phyloP scores from a whole-genome alignment of 2,888 invertebrate genomes.

The Caenorhabditis parvicauda region DNA sequence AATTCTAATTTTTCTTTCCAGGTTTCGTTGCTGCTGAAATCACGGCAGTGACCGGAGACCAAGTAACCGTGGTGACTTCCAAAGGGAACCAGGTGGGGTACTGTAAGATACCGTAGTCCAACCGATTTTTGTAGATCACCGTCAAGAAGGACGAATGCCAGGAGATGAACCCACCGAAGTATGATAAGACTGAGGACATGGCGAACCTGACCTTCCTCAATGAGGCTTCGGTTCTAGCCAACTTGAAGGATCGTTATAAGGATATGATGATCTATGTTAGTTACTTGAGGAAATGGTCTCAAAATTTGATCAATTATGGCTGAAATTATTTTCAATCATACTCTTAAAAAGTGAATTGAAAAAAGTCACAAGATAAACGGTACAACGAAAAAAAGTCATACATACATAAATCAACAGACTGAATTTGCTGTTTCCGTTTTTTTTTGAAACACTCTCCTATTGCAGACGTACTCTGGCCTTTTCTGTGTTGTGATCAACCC shows the following conservation, averaged over 20 bases:
- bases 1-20: no score
- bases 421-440: no score
- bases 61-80: conserved; percentile 77
- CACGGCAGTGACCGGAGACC: conserved; percentile 95
- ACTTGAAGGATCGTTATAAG: conserved; percentile 73
- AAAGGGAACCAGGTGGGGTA: conserved; percentile 58
- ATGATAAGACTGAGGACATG: conserved; percentile 78
- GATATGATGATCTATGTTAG: conserved; percentile 18
- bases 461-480: conserved; percentile 61
- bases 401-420: no score
- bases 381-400: no score
- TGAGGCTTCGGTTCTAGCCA: conserved; percentile 97
- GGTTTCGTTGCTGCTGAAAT: conserved; percentile 96
- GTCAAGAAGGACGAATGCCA: conserved; percentile 61
- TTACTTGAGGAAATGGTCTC: conserved; percentile 9
- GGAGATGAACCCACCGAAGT: conserved; percentile 98
- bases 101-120: no score
- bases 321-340: neutral
- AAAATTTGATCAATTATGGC: neutral
- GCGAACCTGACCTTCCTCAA: conserved; percentile 72
- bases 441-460: no score
- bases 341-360: no score
- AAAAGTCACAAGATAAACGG: no score
- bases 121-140: no score
- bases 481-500: conserved; percentile 63